These are phyloP conservation scores for Hermetia illucens DNA, from an alignment of 1,140 invertebrate genomes.

Conservation along the genomic window DNA sequence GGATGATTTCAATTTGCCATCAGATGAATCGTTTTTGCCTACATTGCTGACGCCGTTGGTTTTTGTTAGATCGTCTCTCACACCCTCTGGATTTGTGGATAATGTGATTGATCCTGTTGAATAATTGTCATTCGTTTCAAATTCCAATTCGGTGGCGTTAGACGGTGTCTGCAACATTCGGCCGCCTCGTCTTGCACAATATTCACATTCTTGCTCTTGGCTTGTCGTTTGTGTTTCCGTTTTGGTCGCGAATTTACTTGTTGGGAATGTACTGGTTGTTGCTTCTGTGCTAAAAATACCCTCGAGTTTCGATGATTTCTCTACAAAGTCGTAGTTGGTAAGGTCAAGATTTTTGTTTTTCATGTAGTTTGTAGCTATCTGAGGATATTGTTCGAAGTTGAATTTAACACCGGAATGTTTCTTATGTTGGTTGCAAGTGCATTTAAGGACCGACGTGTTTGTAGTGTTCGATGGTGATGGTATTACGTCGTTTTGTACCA, in stretches of 20 bases:
- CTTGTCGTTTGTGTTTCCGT: constrained; percentile 13
- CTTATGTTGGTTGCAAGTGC: constrained; percentile 22
- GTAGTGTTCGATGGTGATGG: neutral
- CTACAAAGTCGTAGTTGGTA: constrained; percentile 43
- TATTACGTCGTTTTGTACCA: constrained; percentile 7
- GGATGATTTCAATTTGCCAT: too few species aligned
- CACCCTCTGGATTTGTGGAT: constrained; percentile 25
- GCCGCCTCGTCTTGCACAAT: constrained; percentile 35
- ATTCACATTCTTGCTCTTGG: constrained; percentile 32
- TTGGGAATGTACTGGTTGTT: neutral
- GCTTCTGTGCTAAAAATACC: constrained; percentile 8
- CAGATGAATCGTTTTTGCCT: too few species aligned
- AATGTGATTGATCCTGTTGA: constrained; percentile 23
- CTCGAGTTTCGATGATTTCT: constrained; percentile 32
- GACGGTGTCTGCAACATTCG: constrained; percentile 45
- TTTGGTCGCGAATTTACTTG: constrained; percentile 3
- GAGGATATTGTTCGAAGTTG: constrained; percentile 51
- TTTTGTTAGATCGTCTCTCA: too few species aligned
- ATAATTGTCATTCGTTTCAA: constrained; percentile 37
- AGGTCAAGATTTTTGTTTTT: constrained; percentile 53
- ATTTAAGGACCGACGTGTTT: neutral
- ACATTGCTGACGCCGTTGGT: constrained; percentile 4
- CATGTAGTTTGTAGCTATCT: constrained; percentile 54
- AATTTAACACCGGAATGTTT: constrained; percentile 54
- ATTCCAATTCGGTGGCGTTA: constrained; percentile 51